Percentiles rank a stretch among this genome's conserved stretches.
phyloP scores from a whole-genome alignment of 2,888 invertebrate genomes.

The Chorisops tibialis region DNA sequence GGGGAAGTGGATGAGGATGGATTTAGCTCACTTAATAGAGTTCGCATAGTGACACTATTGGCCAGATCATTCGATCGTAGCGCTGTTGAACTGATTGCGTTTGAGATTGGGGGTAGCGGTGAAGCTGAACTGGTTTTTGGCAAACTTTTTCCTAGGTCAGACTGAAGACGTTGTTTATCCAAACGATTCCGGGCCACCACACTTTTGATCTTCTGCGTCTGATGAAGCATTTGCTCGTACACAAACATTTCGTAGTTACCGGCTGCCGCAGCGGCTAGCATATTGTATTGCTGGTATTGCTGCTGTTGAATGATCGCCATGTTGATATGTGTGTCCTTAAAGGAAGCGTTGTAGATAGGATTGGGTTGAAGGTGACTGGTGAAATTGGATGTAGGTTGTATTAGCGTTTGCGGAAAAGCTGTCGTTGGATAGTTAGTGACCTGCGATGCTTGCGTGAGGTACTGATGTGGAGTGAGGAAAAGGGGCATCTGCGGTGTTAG shows the following conservation, averaged over 20 bases:
- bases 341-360: conserved; percentile 7
- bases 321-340: conserved; percentile 9
- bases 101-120: background rate
- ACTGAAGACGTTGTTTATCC: conserved; percentile 2
- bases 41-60: background rate
- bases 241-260: conserved; percentile 12
- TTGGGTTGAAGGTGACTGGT: background rate
- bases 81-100: background rate
- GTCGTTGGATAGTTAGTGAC: background rate
- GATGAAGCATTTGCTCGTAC: conserved; percentile 14
- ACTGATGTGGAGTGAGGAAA: conserved; percentile 5
- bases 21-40: background rate
- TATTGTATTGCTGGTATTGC: conserved; percentile 12
- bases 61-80: too few species aligned
- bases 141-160: background rate
- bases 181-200: conserved; percentile 1
- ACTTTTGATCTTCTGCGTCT: conserved; percentile 13
- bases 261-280: background rate
- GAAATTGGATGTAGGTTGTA: background rate
- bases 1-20: background rate
- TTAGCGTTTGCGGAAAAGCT: background rate
- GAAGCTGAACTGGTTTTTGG: background rate
- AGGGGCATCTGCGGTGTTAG: background rate
- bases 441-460: conserved; percentile 10
- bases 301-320: conserved; percentile 7